Base-by-base conservation (phyloP, 1,140 invertebrate genomes). In the Ceratina calcarata region DNA sequence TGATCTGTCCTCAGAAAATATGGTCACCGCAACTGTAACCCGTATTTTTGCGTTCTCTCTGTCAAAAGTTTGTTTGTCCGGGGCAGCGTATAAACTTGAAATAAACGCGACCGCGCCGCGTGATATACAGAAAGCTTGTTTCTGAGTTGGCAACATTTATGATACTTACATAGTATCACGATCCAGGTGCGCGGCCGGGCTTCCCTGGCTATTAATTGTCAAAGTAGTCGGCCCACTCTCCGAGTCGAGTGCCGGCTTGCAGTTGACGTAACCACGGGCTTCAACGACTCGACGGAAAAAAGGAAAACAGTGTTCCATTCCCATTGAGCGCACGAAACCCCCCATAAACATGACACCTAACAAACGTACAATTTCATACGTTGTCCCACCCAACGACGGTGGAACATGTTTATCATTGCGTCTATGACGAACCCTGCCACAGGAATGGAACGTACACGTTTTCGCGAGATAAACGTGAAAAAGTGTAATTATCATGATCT, bases 181-280 rank as follows among this genome's bases (percentile, higher is more conserved):
- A 57, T 61, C 57, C 75, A 70, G 45, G 49, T 70, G 67, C 61
- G 49, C 37, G 37, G 37, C 37, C 57, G 27, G 75, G 75, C 24
- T 51, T 22, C 1, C 57, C 66, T 13, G 57, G 66, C 24, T 51
- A 77, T 77, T 77, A 77, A 77, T 77, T 70, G 75, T 69, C 64
- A 55, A 76, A 68, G 55, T 20, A 69, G 65, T 51, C 67, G 18
- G n/a, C 45, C 15, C 37, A 45, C 37, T 53, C 22, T 53, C 45
- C 67, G 45, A 61, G 66, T 61, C 22, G 66, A 77, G 74, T 51
- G 74, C 45, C 27, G 55, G 69, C 75, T 68, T 77, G 66, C 55
- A 77, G 61, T 45, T 77, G 75, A 77, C 67, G n/a, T 61, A n/a
- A 32, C 75, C 45, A 13, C 15, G n/a, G 37, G 55, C 18, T 49